Conservation (phyloP, 2,797 vertebrate species). For the Odontamblyopus rebecca region DNA sequence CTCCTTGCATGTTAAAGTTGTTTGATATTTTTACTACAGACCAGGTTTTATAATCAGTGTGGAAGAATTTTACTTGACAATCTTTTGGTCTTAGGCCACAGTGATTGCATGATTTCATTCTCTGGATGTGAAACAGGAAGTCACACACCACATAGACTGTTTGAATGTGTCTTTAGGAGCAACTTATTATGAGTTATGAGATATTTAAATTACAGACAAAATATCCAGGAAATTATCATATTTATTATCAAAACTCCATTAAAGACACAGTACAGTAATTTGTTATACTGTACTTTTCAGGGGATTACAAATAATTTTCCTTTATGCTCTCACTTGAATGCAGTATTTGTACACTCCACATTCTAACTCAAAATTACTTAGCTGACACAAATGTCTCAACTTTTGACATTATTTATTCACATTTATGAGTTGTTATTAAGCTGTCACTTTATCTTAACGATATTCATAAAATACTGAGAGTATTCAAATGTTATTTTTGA, state of each 20-base stretch:
- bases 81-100: conserved; percentile 40
- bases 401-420: conserved; percentile 20
- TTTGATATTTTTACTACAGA: conserved; percentile 80
- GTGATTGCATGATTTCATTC: conserved; percentile 36
- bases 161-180: conserved; percentile 44
- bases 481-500: conserved; percentile 51
- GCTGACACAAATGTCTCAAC: conserved; percentile 20
- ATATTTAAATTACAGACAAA: conserved; percentile 8
- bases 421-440: conserved; percentile 21
- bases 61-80: conserved; percentile 68
- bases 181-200: conserved; percentile 14
- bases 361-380: conserved; percentile 17
- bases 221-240: conserved; percentile 1
- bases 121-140: conserved; percentile 24
- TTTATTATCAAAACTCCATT: conserved; percentile 10
- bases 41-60: conserved; percentile 73
- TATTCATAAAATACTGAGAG: conserved; percentile 36
- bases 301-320: conserved; percentile 11
- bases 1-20: conserved; percentile 77
- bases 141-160: conserved; percentile 34
- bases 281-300: conserved; percentile 15
- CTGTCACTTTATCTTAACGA: conserved; percentile 13
- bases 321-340: conserved; percentile 24
- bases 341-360: not conserved
- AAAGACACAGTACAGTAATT: conserved; percentile 12